Base-by-base conservation (phyloP, 2,797 vertebrate species). In the Silurus aristotelis region DNA sequence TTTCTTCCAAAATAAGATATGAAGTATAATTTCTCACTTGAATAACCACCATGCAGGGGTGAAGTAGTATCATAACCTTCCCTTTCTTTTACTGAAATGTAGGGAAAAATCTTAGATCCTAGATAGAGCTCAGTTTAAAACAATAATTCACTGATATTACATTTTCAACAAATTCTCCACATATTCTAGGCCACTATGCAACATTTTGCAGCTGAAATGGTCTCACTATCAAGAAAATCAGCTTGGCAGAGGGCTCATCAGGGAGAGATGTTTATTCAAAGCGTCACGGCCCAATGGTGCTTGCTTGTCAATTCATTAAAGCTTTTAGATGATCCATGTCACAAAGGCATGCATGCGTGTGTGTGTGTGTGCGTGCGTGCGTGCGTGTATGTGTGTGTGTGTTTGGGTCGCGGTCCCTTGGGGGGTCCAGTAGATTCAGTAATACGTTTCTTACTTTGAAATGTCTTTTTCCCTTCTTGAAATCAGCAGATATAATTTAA, bases 281-380 rank as follows among this genome's bases (percentile, higher is more conserved):
- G 43, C 17, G 19, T 71, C 73, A 86, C 2, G 64, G 80, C 80
- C 82, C 79, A 82, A 17, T 58, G 58, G 64, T n/a, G 19, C 64
- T 76, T 71, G 66, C 55, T 63, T 68, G 82, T 83, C 80, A 83
- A 64, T 61, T 43, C 52, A 55, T 72, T 83, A 31, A 83, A 66
- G 27, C 38, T 86, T 63, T 68, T 31, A 63, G 63, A 77, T 78
- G 80, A 83, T 27, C 13, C 64, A 75, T 83, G 58, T 78, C 52
- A n/a, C 63, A 76, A 77, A 76, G 14, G 43, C 25, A 38, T 52
- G 31, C 17, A 52, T n/a, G 5, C 5, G 5, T 52, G 38, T 56
- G 56, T 84, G 13, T 79, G 61, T 76, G 82, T 48, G 14, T 31
- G 38, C 20, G 17, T 38, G 48, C 43, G 48, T 67, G 83, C 56